Base-by-base conservation (phyloP, 2,888 invertebrate species). In the Eurytoma californica region DNA sequence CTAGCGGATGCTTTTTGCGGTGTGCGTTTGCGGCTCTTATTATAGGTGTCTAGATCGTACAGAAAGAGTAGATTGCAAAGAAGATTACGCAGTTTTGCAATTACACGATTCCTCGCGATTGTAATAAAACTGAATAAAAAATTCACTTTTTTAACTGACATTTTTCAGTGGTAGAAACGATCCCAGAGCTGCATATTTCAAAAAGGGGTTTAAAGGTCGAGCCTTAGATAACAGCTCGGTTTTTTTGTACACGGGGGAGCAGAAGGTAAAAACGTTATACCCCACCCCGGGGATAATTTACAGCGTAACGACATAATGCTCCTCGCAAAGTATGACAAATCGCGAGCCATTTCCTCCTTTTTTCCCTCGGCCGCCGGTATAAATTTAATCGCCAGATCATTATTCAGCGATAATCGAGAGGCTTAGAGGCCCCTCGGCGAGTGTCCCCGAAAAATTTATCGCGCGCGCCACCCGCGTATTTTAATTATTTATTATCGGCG, bases 351-450 rank as follows among this genome's bases (percentile, higher is more conserved):
- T 70, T 53, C 39, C 39, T 39, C 39, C 7, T 63, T 28, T 39
- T 49, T 30, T 13, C 47, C 16, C n/a, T 20, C 16, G 47, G 3
- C 2, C 0, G 47, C n/a, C 53, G 14, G 61, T 80, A 73, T 72
- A 69, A 80, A 80, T 80, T 80, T 66, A 77, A 80, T 78, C 68
- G 72, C 67, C 63, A 72, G 80, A 75, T 80, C 80, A 72, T 78
- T 80, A 80, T 80, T 78, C 78, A 78, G 63, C 78, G 78, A 80
- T 80, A 80, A 80, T 80, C 80, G 80, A 72, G 47, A 16, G 74
- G 57, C 76, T 76, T 76, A 75, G 57, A 16, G n/a, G n/a, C 14
- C 75, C 53, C 39, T 57, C 58, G 58, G 60, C 60, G 13, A 73
- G 69, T 70, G 77, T 77, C 77, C 51, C 77, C 77, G 57, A 80